phyloP scores from a whole-genome alignment of 2,888 invertebrate species.

The Pyrgus malvae region DNA sequence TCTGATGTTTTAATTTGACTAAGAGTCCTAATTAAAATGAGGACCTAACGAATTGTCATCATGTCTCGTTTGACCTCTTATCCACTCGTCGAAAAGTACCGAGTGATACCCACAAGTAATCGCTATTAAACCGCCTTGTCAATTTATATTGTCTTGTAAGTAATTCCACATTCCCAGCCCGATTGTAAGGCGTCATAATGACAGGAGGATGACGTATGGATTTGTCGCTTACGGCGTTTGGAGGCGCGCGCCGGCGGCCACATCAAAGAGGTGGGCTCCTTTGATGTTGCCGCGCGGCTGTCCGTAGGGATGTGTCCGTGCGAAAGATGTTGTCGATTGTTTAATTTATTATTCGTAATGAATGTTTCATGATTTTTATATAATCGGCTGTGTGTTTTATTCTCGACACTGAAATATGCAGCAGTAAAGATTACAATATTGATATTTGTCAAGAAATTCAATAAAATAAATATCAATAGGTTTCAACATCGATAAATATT shows the following conservation, averaged over 20 bases:
- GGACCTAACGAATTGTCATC: too few species aligned
- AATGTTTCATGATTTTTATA: neutral
- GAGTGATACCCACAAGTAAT: conserved; percentile 52
- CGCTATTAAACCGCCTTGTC: conserved; percentile 74
- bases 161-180: conserved; percentile 77
- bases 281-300: conserved; percentile 78
- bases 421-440: too few species aligned
- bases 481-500: too few species aligned
- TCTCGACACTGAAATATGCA: too few species aligned
- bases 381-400: neutral
- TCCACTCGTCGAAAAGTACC: conserved; percentile 39
- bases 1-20: too few species aligned
- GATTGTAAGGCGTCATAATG: conserved; percentile 81
- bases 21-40: too few species aligned
- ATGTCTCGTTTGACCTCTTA: conserved; percentile 15
- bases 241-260: conserved; percentile 80
- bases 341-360: neutral
- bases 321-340: conserved; percentile 36
- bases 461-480: too few species aligned
- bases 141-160: conserved; percentile 81
- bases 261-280: conserved; percentile 81
- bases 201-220: conserved; percentile 82
- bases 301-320: conserved; percentile 53
- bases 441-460: too few species aligned
- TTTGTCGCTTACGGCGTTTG: conserved; percentile 81